Conservation (phyloP, 2,888 invertebrate genomes). For the Euzophera pinguis region DNA sequence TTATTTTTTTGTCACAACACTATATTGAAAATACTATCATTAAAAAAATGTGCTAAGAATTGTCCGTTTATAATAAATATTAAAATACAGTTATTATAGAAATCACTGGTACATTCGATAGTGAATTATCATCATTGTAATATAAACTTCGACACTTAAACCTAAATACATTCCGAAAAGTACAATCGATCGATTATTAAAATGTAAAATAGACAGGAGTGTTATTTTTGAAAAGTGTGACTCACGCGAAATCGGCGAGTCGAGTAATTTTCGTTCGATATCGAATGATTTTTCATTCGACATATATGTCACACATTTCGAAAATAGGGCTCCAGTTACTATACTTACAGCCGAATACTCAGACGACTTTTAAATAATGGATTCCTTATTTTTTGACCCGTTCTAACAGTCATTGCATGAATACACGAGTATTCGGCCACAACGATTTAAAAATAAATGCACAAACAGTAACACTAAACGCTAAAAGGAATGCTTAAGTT, state of each 20-base stretch:
- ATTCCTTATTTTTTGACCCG: no score
- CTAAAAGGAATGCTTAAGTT: constrained; percentile 11
- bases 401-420: no score
- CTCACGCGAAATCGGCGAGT: no score
- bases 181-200: not conserved
- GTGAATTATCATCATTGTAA: constrained; percentile 1
- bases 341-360: not conserved
- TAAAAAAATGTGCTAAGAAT: not conserved
- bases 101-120: constrained; percentile 1
- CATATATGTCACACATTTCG: no score
- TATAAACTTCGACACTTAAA: not conserved
- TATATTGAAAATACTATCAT: not conserved
- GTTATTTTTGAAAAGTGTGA: no score
- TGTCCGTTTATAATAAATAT: not conserved
- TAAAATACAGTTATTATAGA: not conserved
- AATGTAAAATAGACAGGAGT: not conserved
- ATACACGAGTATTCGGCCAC: no score
- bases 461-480: constrained; percentile 2
- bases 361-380: no score
- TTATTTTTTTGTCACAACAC: constrained; percentile 9
- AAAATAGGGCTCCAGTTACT: no score
- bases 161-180: not conserved
- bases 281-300: no score
- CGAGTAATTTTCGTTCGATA: no score
- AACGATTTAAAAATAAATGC: constrained; percentile 4